Conservation (phyloP, 2,888 invertebrate species). For the Lepidocyrtinus sp. region DNA sequence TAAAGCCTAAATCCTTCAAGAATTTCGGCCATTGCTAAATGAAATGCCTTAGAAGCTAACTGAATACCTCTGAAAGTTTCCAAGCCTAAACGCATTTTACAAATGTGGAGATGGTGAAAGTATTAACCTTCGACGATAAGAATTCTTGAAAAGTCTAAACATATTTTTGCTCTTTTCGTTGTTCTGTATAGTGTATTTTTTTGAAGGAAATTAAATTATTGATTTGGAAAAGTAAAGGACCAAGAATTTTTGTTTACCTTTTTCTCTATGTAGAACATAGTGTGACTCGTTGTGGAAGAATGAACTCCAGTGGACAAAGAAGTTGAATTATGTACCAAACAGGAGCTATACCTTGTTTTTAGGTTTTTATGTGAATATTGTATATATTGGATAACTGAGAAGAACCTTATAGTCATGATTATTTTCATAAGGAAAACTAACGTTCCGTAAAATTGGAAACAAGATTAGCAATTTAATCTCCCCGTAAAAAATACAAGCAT, state of each 20-base stretch:
- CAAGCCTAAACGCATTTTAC: background rate
- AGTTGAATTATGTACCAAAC: background rate
- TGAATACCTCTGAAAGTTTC: background rate
- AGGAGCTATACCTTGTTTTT: no score
- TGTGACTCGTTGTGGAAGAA: no score
- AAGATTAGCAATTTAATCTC: background rate
- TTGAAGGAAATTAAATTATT: background rate
- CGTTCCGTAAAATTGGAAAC: background rate
- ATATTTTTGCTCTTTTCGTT: background rate
- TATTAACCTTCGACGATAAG: background rate
- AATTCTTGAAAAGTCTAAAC: background rate
- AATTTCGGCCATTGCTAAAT: background rate
- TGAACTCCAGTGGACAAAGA: background rate
- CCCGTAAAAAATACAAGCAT: no score
- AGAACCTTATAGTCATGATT: background rate
- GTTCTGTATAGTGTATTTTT: no score
- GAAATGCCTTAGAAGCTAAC: background rate
- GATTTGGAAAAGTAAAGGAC: slow-evolving; percentile 18
- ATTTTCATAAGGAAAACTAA: background rate
- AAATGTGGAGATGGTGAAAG: background rate
- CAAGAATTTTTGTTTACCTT: slow-evolving; percentile 16
- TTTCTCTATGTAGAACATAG: background rate
- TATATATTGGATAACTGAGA: background rate
- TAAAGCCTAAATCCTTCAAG: background rate
- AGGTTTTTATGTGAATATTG: background rate